Evolutionary conservation across 2,797 vertebrate genomes (phyloP).

Genomic region (Alosa sapidissima): DNA sequence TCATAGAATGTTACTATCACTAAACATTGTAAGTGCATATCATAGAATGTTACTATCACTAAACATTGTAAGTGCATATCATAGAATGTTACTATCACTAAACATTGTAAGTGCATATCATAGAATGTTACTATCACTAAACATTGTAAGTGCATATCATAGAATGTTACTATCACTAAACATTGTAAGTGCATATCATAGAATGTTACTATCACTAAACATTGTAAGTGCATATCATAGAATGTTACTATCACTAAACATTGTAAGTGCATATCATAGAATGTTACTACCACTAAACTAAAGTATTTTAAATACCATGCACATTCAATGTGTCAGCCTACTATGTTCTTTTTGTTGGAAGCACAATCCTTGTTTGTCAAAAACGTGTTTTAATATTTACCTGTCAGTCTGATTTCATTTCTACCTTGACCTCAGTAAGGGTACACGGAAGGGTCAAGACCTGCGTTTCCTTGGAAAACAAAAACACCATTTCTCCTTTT

Average conservation of each 20-base stretch:
- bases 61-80: too few relatives aligned
- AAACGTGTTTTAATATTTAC: slow-evolving; percentile 3
- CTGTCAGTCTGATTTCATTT: slow-evolving; percentile 52
- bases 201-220: not conserved
- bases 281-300: not conserved
- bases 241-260: not conserved
- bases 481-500: slow-evolving; percentile 34
- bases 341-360: not conserved
- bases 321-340: not conserved
- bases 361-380: not conserved
- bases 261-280: not conserved
- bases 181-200: not conserved
- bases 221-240: not conserved
- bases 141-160: not conserved
- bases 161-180: not conserved
- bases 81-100: not conserved
- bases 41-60: not conserved
- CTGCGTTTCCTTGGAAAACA: slow-evolving; percentile 30
- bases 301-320: not conserved
- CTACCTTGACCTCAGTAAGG: slow-evolving; percentile 45
- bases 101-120: too few relatives aligned
- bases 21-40: not conserved
- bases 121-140: not conserved
- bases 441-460: slow-evolving; percentile 31
- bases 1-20: not conserved